A percentile compares a stretch with the other conserved stretches of the same genome.
Evolutionary conservation across 1,140 invertebrate species (phyloP).

Genomic region (Trichonephila clavata): DNA sequence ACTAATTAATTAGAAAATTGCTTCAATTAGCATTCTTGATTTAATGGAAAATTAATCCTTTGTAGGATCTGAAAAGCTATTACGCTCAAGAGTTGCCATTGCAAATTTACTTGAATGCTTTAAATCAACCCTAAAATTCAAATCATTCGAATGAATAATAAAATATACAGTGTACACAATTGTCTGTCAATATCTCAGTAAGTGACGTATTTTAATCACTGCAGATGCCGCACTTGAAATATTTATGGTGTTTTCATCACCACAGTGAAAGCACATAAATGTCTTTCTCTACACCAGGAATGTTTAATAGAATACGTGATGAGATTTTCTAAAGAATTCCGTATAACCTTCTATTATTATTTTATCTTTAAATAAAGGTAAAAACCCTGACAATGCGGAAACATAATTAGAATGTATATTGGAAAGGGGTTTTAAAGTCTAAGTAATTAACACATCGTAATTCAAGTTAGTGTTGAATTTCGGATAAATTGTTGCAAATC

Average conservation of each 20-base stretch:
- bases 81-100: background rate
- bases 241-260: conserved; percentile 18
- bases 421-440: too few relatives aligned
- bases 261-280: background rate
- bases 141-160: background rate
- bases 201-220: background rate
- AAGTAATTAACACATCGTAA: too few relatives aligned
- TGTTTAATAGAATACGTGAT: background rate
- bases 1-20: conserved; percentile 61
- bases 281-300: background rate
- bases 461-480: too few relatives aligned
- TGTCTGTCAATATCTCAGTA: background rate
- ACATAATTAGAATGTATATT: too few relatives aligned
- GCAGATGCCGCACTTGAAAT: background rate
- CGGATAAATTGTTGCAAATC: too few relatives aligned
- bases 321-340: background rate
- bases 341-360: too few relatives aligned
- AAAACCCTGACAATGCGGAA: too few relatives aligned
- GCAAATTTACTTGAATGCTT: background rate
- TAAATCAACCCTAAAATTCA: background rate
- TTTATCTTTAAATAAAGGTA: too few relatives aligned
- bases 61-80: background rate
- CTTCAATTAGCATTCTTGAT: conserved; percentile 48
- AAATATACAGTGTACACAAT: background rate
- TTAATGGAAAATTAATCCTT: conserved; percentile 33